Evolutionary conservation across 53 echinoderm and acorn worm species (phyloP), one percentile per base, ranked within the genome.

Genomic region (Luidia sarsii): DNA sequence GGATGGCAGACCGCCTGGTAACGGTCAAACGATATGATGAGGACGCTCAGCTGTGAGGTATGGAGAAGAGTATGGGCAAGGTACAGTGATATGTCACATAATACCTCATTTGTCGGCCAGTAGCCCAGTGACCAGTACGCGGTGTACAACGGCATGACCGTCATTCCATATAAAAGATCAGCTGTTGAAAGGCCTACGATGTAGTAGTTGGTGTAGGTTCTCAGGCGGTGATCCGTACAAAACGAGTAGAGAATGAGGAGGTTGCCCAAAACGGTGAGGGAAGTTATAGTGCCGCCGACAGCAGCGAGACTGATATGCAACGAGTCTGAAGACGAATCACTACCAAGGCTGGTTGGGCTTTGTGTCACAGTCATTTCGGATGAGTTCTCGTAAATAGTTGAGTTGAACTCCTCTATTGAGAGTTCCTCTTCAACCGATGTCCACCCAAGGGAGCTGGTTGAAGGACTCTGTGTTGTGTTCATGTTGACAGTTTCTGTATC

Each of bases 181-280:
- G 81, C 29, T 3, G 82, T 15, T 9, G 87, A 82, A 14, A 87
- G 73, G 24, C 82, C 72, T 15, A 87, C 18, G 38, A 87, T 72
- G 79, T 81, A 87, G 48, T 87, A 87, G 53, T 87, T 87, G 61
- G 71, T 73, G 82, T 87, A 87, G 24, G 72, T 82, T 4, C 73
- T 82, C 23, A 87, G 52, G 18, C 71, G 61, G 25, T 39, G 63
- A 20, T 71, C 82, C 8, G 48, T 72, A 32, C 48, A 54, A 36
- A 73, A 87, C 8, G 82, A 64, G 39, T 60, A 63, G 30, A 87
- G 21, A 0, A 87, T 80, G 1, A 87, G 13, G 9, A 87, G 56
- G 59, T 87, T 87, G 16, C 82, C 87, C 27, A 82, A 13, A 3
- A 89, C 64, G 16, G 89, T 89, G 19, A 84, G 11, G 34, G 39